Percentiles rank a stretch among this genome's conserved stretches.
phyloP scores from a whole-genome alignment of 2,888 invertebrate species.

The Scaptomyza reducta region DNA sequence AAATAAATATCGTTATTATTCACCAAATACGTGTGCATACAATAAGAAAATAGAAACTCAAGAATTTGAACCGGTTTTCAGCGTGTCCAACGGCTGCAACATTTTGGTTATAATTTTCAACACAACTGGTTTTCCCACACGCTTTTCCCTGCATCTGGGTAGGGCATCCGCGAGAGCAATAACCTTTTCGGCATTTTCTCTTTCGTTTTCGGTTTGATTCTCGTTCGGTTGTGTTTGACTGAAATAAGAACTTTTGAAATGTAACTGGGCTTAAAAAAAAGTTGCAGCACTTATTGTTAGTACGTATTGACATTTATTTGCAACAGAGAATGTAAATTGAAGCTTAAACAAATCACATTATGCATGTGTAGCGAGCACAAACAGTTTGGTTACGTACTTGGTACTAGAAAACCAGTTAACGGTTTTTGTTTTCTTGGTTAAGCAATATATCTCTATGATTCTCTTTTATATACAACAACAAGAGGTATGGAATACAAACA shows the following conservation, averaged over 20 bases:
- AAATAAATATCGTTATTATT: background rate
- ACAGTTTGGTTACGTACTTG: conserved; percentile 38
- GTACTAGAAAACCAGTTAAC: conserved; percentile 35
- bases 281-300: conserved; percentile 29
- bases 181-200: conserved; percentile 12
- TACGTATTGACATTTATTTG: conserved; percentile 61
- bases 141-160: conserved; percentile 19
- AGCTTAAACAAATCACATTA: conserved; percentile 65
- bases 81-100: conserved; percentile 31
- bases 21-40: background rate
- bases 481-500: conserved; percentile 15
- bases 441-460: conserved; percentile 1
- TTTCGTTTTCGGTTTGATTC: conserved; percentile 5
- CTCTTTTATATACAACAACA: conserved; percentile 22
- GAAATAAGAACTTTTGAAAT: conserved; percentile 34
- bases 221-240: conserved; percentile 26
- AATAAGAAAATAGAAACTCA: conserved; percentile 4
- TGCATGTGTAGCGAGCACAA: conserved; percentile 46
- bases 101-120: conserved; percentile 74
- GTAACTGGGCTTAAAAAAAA: background rate
- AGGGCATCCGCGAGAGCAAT: background rate
- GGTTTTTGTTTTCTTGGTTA: background rate
- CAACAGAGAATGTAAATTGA: conserved; percentile 33
- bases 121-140: conserved; percentile 69
- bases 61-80: conserved; percentile 31